phyloP scores from a whole-genome alignment of 1,140 invertebrate species.

The Neodiprion fabricii region DNA sequence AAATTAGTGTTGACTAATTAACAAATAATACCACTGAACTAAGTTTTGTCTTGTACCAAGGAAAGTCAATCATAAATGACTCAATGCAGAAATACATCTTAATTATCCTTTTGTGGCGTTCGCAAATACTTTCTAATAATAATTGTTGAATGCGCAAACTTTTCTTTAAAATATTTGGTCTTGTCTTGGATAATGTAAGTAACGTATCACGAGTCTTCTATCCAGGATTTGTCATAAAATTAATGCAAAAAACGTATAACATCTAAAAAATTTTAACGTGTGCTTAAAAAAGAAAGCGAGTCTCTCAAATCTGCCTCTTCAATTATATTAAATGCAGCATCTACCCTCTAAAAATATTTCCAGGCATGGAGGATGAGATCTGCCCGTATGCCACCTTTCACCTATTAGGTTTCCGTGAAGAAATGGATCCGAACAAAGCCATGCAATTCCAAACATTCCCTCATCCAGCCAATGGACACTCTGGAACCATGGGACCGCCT shows the following conservation, averaged over 20 bases:
- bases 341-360: conserved; percentile 49
- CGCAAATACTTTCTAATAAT: background rate
- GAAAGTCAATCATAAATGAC: too few species aligned
- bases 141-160: background rate
- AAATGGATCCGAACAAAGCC: conserved; percentile 90
- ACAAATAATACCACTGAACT: too few species aligned
- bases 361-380: conserved; percentile 93
- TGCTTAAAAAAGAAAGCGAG: background rate
- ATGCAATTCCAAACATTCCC: conserved; percentile 90
- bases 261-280: background rate
- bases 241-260: background rate
- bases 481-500: conserved; percentile 79
- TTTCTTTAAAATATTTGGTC: background rate
- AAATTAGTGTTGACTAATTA: too few species aligned
- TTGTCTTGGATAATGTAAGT: background rate
- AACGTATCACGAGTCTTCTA: background rate
- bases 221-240: background rate
- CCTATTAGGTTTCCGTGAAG: conserved; percentile 90
- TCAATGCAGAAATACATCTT: too few species aligned
- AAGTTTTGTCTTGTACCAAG: too few species aligned
- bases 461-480: conserved; percentile 75
- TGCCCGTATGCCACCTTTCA: conserved; percentile 95
- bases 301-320: background rate
- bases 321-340: conserved; percentile 35
- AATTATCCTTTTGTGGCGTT: background rate